Evolutionary conservation across 2,888 invertebrate species (phyloP).

Genomic region (Ophion ventricosus): DNA sequence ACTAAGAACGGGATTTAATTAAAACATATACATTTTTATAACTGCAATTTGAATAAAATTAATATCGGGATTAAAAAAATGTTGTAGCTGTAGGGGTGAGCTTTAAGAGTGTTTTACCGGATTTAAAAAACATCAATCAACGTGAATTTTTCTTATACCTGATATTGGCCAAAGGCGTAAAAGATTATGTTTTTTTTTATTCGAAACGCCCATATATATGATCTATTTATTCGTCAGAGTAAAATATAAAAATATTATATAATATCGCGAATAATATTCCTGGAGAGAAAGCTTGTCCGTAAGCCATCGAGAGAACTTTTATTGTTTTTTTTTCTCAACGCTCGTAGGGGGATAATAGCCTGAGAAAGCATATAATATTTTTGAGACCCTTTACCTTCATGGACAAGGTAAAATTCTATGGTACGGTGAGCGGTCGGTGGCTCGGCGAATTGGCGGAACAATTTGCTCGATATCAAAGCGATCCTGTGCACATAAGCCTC

Average conservation of each 20-base stretch:
- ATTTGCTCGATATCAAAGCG: constrained; percentile 50
- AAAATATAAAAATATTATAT: background rate
- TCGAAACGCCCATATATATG: too few relatives aligned
- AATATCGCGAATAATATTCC: background rate
- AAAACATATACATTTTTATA: too few relatives aligned
- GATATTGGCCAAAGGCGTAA: too few relatives aligned
- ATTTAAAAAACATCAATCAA: too few relatives aligned
- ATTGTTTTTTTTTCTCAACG: constrained; percentile 25
- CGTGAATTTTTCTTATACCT: too few relatives aligned
- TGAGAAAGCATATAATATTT: constrained; percentile 20
- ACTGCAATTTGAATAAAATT: too few relatives aligned
- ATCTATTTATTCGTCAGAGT: background rate
- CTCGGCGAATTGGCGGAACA: constrained; percentile 42
- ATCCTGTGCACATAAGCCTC: constrained; percentile 43
- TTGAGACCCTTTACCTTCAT: background rate
- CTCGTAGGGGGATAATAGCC: constrained; percentile 25
- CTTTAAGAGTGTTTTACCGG: too few relatives aligned
- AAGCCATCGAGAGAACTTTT: background rate
- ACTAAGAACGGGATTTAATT: too few relatives aligned
- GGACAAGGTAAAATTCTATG: constrained; percentile 26
- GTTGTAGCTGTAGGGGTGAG: too few relatives aligned
- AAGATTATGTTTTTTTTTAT: too few relatives aligned
- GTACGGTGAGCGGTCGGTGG: constrained; percentile 6
- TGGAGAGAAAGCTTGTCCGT: background rate
- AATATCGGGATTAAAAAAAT: too few relatives aligned